Percentiles rank a stretch among this genome's conserved stretches.
These are phyloP conservation scores for Ctena decussata DNA, from an alignment of 2,888 invertebrate genomes.

Conservation along the genomic window DNA sequence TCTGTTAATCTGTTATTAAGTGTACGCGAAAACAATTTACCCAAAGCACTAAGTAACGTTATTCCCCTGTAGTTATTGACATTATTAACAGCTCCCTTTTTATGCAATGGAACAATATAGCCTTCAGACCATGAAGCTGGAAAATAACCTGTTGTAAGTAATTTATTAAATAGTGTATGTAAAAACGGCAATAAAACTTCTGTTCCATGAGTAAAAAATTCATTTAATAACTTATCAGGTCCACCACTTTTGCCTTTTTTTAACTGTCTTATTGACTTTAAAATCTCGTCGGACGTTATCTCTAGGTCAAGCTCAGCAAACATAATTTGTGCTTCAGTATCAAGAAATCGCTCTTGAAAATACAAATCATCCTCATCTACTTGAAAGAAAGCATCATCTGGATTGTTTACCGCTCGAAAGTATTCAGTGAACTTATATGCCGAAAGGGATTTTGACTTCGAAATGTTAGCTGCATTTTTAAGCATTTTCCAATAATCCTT, in stretches of 20 bases:
- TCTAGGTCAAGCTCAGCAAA: no score
- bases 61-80: constrained; percentile 25
- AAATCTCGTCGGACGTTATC: no score
- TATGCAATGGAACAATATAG: constrained; percentile 13
- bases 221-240: constrained; percentile 18
- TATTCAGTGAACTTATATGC: no score
- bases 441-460: no score
- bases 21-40: constrained; percentile 6
- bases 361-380: no score
- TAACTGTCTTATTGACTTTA: no score
- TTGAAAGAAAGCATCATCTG: no score
- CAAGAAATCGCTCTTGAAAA: no score
- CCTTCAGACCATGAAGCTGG: constrained; percentile 7
- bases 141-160: not conserved
- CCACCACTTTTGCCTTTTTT: constrained; percentile 2
- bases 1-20: not conserved
- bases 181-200: not conserved
- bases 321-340: no score
- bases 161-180: constrained; percentile 10
- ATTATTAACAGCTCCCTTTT: not conserved
- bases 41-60: constrained; percentile 9
- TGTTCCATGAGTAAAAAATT: constrained; percentile 20
- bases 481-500: no score
- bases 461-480: no score
- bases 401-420: no score